Conservation (phyloP, 2,797 vertebrate species). For the Neostethus bicornis region DNA sequence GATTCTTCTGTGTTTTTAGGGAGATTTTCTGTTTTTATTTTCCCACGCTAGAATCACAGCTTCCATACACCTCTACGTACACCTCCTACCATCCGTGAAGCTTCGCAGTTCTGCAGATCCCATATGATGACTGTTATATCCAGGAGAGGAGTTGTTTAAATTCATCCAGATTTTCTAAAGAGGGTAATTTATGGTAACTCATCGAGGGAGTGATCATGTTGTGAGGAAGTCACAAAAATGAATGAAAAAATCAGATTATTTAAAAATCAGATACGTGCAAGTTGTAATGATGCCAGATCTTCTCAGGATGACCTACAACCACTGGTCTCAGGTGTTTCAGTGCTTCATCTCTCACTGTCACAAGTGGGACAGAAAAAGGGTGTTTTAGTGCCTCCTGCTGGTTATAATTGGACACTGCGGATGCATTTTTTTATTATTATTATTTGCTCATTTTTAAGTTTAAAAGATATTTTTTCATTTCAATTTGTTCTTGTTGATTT, state of each 20-base stretch:
- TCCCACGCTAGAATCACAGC: not conserved
- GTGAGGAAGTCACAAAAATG: not conserved
- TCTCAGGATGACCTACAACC: not conserved
- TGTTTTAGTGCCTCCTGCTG: constrained; percentile 53
- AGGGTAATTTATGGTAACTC: not conserved
- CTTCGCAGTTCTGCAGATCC: no score
- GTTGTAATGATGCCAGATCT: constrained; percentile 1
- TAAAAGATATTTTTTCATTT: not conserved
- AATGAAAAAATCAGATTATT: not conserved
- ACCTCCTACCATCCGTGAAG: not conserved
- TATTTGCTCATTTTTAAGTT: not conserved
- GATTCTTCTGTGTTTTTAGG: constrained; percentile 8
- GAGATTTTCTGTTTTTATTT: constrained; percentile 7
- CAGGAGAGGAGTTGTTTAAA: not conserved
- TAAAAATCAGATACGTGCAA: not conserved
- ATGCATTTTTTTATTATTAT: not conserved
- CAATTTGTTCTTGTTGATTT: no score
- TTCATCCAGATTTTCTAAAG: not conserved
- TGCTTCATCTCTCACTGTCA: not conserved
- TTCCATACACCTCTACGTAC: not conserved
- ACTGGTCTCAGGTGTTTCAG: not conserved
- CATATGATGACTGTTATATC: not conserved
- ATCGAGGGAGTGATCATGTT: not conserved
- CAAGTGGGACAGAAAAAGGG: constrained; percentile 2
- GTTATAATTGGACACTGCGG: not conserved